Conservation (phyloP, 2,888 invertebrate species). For the Stegophylla sp. region DNA sequence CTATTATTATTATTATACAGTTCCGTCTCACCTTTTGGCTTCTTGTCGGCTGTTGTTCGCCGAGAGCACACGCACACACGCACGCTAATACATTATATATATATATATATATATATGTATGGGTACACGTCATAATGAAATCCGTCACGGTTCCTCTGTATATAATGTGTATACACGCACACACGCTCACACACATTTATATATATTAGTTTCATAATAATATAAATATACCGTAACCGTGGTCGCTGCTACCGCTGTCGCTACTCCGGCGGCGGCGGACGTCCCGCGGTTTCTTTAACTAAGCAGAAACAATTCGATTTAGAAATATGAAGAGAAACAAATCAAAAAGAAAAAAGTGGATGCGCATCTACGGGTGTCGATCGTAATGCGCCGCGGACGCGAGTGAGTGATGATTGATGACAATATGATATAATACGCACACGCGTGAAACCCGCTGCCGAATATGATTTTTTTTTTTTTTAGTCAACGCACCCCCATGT, state of each 20-base stretch:
- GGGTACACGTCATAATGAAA: slow-evolving; percentile 32
- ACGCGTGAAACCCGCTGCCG: no score
- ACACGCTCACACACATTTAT: not conserved
- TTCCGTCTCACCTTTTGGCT: slow-evolving; percentile 39
- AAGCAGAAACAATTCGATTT: slow-evolving; percentile 56
- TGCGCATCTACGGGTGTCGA: slow-evolving; percentile 6
- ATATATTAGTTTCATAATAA: no score
- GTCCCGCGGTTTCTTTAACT: slow-evolving; percentile 46
- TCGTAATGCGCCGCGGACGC: not conserved
- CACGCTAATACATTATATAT: no score
- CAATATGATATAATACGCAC: no score
- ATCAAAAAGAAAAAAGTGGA: not conserved
- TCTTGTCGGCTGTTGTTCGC: slow-evolving; percentile 16
- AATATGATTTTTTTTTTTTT: slow-evolving; percentile 12
- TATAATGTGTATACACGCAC: not conserved
- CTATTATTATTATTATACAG: not conserved
- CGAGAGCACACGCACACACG: not conserved
- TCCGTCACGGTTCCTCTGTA: slow-evolving; percentile 27
- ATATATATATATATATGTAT: not conserved
- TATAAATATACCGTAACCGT: slow-evolving; percentile 19
- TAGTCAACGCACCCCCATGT: no score
- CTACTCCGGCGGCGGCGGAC: not conserved
- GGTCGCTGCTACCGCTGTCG: not conserved
- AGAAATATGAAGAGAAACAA: not conserved
- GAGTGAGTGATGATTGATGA: no score